Conservation (phyloP, 2,797 vertebrate species). For the Premnoplex brunnescens region DNA sequence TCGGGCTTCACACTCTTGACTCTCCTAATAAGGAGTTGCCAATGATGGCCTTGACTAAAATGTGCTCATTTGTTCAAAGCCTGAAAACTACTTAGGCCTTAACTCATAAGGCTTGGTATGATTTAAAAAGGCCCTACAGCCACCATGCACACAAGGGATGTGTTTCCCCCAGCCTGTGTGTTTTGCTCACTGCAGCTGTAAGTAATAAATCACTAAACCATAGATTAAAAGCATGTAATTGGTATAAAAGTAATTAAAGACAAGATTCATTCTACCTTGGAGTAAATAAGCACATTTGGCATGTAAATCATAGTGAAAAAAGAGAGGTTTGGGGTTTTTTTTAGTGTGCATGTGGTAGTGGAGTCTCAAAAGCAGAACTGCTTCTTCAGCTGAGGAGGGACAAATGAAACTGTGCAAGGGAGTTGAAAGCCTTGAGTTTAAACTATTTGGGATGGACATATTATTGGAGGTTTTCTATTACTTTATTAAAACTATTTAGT, state of each 20-base stretch:
- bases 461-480: not conserved
- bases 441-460: not conserved
- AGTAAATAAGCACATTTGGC: not conserved
- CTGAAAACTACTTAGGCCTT: not conserved
- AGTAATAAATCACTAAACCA: slow-evolving; percentile 30
- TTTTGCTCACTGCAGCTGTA: slow-evolving; percentile 39
- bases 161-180: not conserved
- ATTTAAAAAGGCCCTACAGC: not conserved
- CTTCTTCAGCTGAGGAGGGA: not conserved
- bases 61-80: not conserved
- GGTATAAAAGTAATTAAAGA: slow-evolving; percentile 28
- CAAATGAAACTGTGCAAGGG: not conserved
- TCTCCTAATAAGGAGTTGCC: not conserved
- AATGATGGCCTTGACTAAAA: not conserved
- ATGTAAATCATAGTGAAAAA: not conserved
- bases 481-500: not conserved
- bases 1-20: not conserved
- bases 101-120: not conserved
- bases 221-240: slow-evolving; percentile 40
- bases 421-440: not conserved
- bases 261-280: not conserved
- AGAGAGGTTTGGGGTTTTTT: not conserved
- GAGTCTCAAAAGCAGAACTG: not conserved
- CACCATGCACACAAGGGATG: not conserved
- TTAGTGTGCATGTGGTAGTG: not conserved